phyloP scores from a whole-genome alignment of 2,113 vertebrate genomes.

The Petroica traversi region DNA sequence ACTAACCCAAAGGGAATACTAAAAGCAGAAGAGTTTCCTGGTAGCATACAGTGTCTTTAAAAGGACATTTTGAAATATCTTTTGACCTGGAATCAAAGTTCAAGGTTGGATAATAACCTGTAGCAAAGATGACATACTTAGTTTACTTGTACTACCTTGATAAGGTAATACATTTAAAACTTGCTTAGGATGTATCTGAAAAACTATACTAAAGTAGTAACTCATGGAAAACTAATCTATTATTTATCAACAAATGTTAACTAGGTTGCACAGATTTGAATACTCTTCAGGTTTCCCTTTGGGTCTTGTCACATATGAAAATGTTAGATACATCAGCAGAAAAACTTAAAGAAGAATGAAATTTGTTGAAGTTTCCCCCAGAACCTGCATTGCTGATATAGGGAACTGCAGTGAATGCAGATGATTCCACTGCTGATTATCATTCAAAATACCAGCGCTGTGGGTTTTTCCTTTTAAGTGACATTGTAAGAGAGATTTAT shows the following conservation, averaged over 20 bases:
- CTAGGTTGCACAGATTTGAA: neutral
- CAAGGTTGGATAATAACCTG: neutral
- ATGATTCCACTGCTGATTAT: neutral
- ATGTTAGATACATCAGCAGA: neutral
- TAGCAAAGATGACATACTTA: neutral
- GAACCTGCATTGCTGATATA: neutral
- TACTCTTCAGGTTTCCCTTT: neutral
- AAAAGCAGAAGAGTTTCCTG: neutral
- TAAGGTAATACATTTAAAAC: neutral
- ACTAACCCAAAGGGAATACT: neutral
- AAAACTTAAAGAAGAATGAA: neutral
- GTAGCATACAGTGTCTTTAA: neutral
- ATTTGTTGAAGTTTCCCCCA: neutral
- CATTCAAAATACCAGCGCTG: neutral
- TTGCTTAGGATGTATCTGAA: neutral
- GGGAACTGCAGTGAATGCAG: neutral
- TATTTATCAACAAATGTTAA: neutral
- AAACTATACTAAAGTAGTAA: neutral
- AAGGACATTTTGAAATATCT: neutral
- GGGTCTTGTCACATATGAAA: neutral
- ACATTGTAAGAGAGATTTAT: neutral
- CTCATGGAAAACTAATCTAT: neutral
- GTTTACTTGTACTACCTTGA: neutral
- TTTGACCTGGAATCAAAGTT: neutral
- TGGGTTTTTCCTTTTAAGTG: neutral